Conservation (phyloP, 64 coral and sea anemone genomes). For the Pachyseris speciosa region DNA sequence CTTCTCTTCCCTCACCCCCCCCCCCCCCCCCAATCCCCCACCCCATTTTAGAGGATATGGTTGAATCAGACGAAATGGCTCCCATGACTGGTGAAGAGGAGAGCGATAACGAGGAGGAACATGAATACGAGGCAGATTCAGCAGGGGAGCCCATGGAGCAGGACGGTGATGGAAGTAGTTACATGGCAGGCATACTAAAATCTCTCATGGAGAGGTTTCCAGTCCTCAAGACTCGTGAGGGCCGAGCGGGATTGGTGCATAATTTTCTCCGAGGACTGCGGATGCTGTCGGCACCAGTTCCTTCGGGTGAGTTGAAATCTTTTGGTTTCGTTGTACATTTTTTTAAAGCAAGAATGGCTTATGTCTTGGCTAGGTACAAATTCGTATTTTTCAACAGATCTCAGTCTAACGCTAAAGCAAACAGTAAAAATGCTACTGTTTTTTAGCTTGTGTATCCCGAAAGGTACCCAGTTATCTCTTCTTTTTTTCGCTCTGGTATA, state of each 20-base stretch:
- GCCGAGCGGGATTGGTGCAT: conserved; percentile 39
- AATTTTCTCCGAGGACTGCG: conserved; percentile 50
- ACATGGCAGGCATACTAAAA: background rate
- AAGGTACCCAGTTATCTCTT: too few relatives aligned
- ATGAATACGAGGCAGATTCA: background rate
- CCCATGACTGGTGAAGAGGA: background rate
- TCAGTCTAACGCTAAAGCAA: too few relatives aligned
- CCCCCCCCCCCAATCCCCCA: too few relatives aligned
- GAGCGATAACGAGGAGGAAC: conserved; percentile 24
- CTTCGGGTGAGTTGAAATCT: conserved; percentile 8
- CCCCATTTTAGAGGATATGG: background rate
- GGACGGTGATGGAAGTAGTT: background rate
- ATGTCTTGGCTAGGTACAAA: too few relatives aligned
- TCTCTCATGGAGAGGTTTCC: conserved; percentile 3
- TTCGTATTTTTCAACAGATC: too few relatives aligned
- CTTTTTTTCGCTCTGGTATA: too few relatives aligned
- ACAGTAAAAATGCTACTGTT: too few relatives aligned
- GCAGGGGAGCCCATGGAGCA: background rate
- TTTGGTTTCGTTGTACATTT: background rate
- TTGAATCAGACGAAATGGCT: background rate
- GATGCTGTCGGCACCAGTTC: background rate
- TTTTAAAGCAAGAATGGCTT: background rate
- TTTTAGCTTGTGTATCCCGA: too few relatives aligned
- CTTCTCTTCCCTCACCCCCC: too few relatives aligned
- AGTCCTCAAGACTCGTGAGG: conserved; percentile 24